Base-by-base conservation (phyloP, 2,113 vertebrate species). In the Perognathus longimembris region DNA sequence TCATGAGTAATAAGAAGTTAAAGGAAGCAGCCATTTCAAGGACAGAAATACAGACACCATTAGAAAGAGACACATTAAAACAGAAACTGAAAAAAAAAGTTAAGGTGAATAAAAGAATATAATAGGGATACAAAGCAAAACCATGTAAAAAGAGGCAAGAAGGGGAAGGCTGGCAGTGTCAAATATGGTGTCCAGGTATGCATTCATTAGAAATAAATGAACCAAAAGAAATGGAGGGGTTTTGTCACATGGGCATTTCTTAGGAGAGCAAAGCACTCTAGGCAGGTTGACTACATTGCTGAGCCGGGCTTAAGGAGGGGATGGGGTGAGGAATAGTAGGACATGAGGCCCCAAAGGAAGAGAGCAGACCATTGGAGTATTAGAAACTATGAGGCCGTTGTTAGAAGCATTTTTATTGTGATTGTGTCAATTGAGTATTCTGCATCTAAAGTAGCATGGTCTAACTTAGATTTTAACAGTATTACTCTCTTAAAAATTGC, bases 21-120 rank as follows among this genome's bases (percentile, higher is more conserved):
- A 67, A 18, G 45, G 54, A 7, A n/a, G 82, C 76, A 79, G 2
- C 32, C 70, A 88, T 61, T 92, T 61, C 69, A 42, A 38, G 24
- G 28, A 80, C 6, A 28, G 24, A 45, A 71, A 59, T 84, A 57
- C 42, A 24, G 63, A 50, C 77, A 77, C 36, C 67, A 94, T 80
- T 81, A 88, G 28, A 80, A 84, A 64, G 40, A 94, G 22, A 75
- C 75, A 61, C 90, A 57, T 54, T 87, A 74, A 21, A 63, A 79
- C 9, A 92, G 80, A 38, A 40, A 75, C 85, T 38, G 42, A 88
- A 81, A 76, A 88, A 83, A 70, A 9, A 54, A n/a, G 28, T 74
- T 76, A 66, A 80, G 54, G 61, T 66, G 38, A 64, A 79, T 73
- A 40, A 85, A 78, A 38, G 34, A 73, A 79, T 9, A 42, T 63